Evolutionary conservation across 2,888 invertebrate species (phyloP).

Genomic region (Allacma fusca): DNA sequence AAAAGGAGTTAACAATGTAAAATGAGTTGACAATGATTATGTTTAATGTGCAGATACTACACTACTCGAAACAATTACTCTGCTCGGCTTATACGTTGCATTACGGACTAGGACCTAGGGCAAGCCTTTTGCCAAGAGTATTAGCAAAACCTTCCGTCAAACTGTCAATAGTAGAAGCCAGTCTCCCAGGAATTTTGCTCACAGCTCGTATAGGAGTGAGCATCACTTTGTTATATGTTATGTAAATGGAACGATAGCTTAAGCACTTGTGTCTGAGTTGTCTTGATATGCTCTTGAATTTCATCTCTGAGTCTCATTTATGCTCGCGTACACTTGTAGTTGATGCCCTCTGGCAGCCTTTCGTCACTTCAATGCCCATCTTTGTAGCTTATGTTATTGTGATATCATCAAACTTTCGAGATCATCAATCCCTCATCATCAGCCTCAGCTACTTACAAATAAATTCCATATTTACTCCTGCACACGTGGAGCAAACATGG

Average conservation of each 20-base stretch:
- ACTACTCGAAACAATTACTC: no score
- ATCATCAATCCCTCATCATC: slow-evolving; percentile 11
- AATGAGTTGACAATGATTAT: no score
- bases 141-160: no score
- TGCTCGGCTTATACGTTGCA: no score
- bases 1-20: no score
- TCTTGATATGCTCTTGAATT: slow-evolving; percentile 5
- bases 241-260: slow-evolving; percentile 1
- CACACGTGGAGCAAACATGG: no score
- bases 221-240: neutral
- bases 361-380: neutral
- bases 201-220: neutral
- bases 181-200: no score
- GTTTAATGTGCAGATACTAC: no score
- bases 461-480: neutral
- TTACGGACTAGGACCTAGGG: no score
- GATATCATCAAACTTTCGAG: slow-evolving; percentile 1
- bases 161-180: no score
- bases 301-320: neutral
- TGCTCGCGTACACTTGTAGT: slow-evolving; percentile 8
- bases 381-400: neutral
- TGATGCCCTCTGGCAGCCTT: slow-evolving; percentile 13
- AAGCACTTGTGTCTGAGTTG: neutral
- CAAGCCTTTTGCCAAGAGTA: no score
- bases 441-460: no score